These are phyloP conservation scores for Epicampocera succincta DNA, from an alignment of 2,888 invertebrate species.

Conservation along the genomic window DNA sequence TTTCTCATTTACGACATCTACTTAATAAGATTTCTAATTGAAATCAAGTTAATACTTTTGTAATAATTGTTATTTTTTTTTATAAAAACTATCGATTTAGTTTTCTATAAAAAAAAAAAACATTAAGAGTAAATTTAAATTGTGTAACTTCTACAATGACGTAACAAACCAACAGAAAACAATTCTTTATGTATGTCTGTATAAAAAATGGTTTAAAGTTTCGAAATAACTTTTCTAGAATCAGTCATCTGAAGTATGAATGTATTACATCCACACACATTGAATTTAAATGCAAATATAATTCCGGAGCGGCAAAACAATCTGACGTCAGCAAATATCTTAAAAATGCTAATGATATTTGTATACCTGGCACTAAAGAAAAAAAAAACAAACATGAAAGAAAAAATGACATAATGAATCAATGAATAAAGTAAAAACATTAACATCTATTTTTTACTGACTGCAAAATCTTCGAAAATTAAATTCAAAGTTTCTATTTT, in stretches of 20 bases:
- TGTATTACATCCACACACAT: neutral
- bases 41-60: too few species aligned
- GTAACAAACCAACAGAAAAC: too few species aligned
- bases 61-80: too few species aligned
- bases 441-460: conserved; percentile 22
- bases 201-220: conserved; percentile 72
- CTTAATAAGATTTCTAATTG: too few species aligned
- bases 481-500: neutral
- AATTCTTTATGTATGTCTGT: too few species aligned
- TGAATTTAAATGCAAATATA: conserved; percentile 27
- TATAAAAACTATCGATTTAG: too few species aligned
- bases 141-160: too few species aligned
- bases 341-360: conserved; percentile 58
- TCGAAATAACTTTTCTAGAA: conserved; percentile 52
- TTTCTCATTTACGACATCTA: too few species aligned
- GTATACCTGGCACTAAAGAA: conserved; percentile 32
- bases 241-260: neutral
- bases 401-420: neutral
- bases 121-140: too few species aligned
- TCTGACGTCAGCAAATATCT: conserved; percentile 72
- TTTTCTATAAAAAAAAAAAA: too few species aligned
- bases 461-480: neutral
- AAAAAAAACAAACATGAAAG: neutral
- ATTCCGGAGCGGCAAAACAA: conserved; percentile 27
- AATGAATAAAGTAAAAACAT: conserved; percentile 46